Percentiles rank a stretch among this genome's conserved stretches.
Evolutionary conservation across 2,797 vertebrate genomes (phyloP).

Genomic region (Pseudopleuronectes americanus): DNA sequence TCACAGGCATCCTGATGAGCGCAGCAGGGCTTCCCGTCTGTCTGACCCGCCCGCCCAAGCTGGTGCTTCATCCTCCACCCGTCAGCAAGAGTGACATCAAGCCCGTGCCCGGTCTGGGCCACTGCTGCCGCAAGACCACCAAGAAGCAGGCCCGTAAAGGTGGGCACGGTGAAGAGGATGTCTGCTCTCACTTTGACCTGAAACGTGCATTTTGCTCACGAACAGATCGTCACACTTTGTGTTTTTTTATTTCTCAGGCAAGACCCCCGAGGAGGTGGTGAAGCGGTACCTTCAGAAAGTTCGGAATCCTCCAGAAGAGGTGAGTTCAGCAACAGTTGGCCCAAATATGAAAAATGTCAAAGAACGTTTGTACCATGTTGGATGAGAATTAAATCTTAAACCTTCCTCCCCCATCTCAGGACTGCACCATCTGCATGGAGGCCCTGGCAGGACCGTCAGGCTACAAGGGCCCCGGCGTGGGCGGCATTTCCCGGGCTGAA

Average conservation of each 20-base stretch:
- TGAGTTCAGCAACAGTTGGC: slow-evolving; percentile 52
- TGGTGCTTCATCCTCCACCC: slow-evolving; percentile 93
- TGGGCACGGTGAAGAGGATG: slow-evolving; percentile 45
- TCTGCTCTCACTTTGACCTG: not conserved
- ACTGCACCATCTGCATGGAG: slow-evolving; percentile 98
- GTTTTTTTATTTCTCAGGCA: slow-evolving; percentile 80
- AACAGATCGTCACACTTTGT: not conserved
- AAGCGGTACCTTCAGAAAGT: slow-evolving; percentile 96
- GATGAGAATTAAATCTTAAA: not conserved
- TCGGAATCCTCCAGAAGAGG: slow-evolving; percentile 93
- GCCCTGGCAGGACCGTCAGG: slow-evolving; percentile 90
- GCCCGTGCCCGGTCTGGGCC: slow-evolving; percentile 92
- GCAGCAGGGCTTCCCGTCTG: slow-evolving; percentile 95
- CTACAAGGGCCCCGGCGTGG: slow-evolving; percentile 90
- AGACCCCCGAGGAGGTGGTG: slow-evolving; percentile 95
- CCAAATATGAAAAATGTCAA: too few relatives aligned
- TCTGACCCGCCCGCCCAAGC: slow-evolving; percentile 92
- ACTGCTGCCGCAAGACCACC: slow-evolving; percentile 95
- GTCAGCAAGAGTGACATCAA: slow-evolving; percentile 98
- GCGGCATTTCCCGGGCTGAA: slow-evolving; percentile 84
- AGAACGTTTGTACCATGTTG: not conserved
- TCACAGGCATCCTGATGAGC: slow-evolving; percentile 97
- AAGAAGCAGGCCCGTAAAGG: slow-evolving; percentile 97
- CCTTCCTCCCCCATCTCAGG: slow-evolving; percentile 75
- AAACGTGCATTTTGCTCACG: not conserved